These are phyloP conservation scores for Ispidina lecontei DNA, from an alignment of 2,797 vertebrate genomes.

Conservation along the genomic window DNA sequence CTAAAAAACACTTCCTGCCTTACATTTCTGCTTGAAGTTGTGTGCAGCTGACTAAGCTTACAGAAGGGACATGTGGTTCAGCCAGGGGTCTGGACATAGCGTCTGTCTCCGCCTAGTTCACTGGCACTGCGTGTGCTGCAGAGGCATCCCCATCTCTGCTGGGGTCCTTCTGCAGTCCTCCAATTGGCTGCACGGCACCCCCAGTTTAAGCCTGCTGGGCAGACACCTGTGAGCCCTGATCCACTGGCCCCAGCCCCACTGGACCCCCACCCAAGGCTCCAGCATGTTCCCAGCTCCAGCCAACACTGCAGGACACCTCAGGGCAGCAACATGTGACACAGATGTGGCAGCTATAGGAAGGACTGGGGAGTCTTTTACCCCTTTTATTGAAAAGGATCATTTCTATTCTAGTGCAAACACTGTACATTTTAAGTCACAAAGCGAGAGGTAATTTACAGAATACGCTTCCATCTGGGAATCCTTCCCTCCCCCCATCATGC, in stretches of 20 bases:
- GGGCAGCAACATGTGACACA: neutral
- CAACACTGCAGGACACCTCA: rapidly evolving
- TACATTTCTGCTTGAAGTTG: rapidly evolving
- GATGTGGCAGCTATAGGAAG: slow-evolving; percentile 13
- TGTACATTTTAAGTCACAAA: slow-evolving; percentile 80
- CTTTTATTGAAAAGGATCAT: slow-evolving; percentile 77
- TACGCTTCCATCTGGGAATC: slow-evolving; percentile 60
- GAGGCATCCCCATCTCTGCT: neutral
- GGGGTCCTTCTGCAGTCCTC: neutral
- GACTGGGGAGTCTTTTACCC: neutral
- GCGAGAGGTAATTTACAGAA: slow-evolving; percentile 78
- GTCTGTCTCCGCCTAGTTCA: neutral
- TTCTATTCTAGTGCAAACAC: slow-evolving; percentile 78
- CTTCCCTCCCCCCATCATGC: slow-evolving; percentile 16
- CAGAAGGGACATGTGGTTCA: neutral
- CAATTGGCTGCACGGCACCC: rapidly evolving
- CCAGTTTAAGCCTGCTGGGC: neutral
- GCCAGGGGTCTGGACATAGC: neutral
- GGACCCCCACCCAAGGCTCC: rapidly evolving
- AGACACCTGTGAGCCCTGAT: neutral
- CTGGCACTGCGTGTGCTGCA: rapidly evolving
- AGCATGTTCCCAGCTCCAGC: neutral
- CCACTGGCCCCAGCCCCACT: too few species aligned
- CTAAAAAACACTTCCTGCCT: neutral
- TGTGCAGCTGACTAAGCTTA: neutral